Evolutionary conservation across 2,888 invertebrate genomes (phyloP).

Genomic region (Stomorhina lunata): DNA sequence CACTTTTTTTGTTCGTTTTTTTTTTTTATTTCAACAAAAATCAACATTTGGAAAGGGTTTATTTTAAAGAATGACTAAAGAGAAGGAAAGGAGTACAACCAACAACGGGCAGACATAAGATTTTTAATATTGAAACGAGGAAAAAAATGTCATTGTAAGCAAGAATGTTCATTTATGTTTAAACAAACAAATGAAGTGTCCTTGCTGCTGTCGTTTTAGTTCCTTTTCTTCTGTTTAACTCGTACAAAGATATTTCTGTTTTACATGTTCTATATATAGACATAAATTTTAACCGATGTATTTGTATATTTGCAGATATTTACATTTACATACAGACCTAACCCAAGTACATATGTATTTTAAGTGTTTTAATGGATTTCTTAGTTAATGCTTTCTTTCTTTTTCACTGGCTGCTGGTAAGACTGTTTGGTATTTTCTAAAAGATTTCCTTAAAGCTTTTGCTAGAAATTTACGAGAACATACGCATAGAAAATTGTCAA

Average conservation of each 20-base stretch:
- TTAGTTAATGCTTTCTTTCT: constrained; percentile 59
- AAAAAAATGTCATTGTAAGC: constrained; percentile 40
- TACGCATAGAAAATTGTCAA: constrained; percentile 52
- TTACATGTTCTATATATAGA: neutral
- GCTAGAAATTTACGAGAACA: constrained; percentile 52
- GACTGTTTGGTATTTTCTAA: constrained; percentile 26
- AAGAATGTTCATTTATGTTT: constrained; percentile 49
- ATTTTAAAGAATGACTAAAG: neutral
- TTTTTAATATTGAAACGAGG: too few relatives aligned
- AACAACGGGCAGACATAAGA: neutral
- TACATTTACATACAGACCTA: neutral
- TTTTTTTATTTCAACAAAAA: constrained; percentile 26
- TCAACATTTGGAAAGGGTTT: neutral
- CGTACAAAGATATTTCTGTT: constrained; percentile 11
- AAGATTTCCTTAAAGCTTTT: constrained; percentile 56
- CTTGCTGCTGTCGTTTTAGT: constrained; percentile 53
- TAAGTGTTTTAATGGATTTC: constrained; percentile 67
- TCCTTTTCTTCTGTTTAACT: neutral
- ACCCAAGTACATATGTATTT: constrained; percentile 34
- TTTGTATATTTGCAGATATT: constrained; percentile 15
- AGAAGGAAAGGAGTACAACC: neutral
- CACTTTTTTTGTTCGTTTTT: constrained; percentile 19
- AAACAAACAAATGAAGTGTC: constrained; percentile 65
- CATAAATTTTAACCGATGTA: too few relatives aligned
- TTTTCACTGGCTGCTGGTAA: constrained; percentile 13